Evolutionary conservation across 1,140 invertebrate genomes (phyloP), one percentile per base, ranked within the genome.

Genomic region (Proales similis): DNA sequence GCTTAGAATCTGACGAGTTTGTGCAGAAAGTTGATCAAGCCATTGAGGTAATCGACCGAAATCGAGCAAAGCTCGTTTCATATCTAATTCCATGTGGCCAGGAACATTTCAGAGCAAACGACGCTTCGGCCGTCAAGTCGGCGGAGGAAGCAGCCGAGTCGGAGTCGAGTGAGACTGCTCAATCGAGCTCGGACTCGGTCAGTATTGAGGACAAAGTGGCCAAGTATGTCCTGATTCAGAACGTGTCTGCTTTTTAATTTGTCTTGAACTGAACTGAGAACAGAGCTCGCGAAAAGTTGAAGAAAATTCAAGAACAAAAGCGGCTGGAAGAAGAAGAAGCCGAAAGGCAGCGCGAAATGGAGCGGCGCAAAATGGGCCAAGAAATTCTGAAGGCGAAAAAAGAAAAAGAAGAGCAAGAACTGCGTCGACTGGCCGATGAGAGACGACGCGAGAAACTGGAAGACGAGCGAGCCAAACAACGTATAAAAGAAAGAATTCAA

Each of bases 401-500:
- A 63, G 81, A 79, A 72, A 82, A 85, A 66, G 81, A 85, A 30
- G 86, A 89, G 2, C 78, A 83, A 66, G 84, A 89, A 68, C 65
- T 85, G 2, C 85, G 84, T 67, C 79, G 85, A 69, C 66, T 81
- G 29, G 75, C 73, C 39, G 77, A 79, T 39, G 74, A 83, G 68
- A 80, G 84, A 65, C 82, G 83, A 65, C 81, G 83, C 51, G 85
- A 86, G 65, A 86, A 83, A 69, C 76, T 81, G 64, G 83, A 83
- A 53, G 83, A 86, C 64, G 75, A 80, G 51, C 73, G 79, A 43
- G 83, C 83, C 2, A 71, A 82, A 66, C 82, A 86, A 65, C 79
- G 81, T 67, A 81, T 88, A 27, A 76, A 82, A 65, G 80, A 81
- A 57, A 83, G 85, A 75, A 88, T 85, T 68, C 85, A 81, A 17